Conservation (phyloP, 2,113 vertebrate species). For the Pygoscelis adeliae region DNA sequence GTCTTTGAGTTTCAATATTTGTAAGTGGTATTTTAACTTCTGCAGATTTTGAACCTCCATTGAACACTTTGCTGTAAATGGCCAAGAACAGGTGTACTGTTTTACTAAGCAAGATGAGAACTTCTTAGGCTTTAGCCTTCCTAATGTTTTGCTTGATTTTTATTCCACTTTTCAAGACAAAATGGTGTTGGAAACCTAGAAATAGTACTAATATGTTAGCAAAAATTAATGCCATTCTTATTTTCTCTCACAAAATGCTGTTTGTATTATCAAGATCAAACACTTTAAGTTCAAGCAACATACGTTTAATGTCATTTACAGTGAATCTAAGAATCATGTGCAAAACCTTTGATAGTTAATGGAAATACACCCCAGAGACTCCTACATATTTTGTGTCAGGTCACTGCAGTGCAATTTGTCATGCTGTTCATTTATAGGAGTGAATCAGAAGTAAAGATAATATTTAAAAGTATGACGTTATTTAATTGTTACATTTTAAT, state of each 20-base stretch:
- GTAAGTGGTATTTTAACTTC: neutral
- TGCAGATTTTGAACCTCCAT: neutral
- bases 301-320: neutral
- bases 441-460: neutral
- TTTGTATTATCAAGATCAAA: neutral
- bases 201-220: neutral
- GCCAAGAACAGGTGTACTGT: neutral
- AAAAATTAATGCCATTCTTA: neutral
- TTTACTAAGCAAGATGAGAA: neutral
- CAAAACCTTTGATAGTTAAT: neutral
- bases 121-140: neutral
- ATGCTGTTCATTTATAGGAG: neutral
- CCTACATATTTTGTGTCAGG: neutral
- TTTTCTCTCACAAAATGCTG: neutral
- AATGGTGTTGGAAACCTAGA: neutral
- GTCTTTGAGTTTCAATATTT: neutral
- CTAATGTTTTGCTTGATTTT: neutral
- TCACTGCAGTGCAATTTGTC: neutral
- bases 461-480: neutral
- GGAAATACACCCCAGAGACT: neutral
- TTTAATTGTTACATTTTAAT: slow-evolving; percentile 9
- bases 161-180: neutral
- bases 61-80: neutral
- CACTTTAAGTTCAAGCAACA: neutral
- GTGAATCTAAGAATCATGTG: neutral